Evolutionary conservation across 2,797 vertebrate species (phyloP).

Genomic region (Gephyroberyx darwinii): DNA sequence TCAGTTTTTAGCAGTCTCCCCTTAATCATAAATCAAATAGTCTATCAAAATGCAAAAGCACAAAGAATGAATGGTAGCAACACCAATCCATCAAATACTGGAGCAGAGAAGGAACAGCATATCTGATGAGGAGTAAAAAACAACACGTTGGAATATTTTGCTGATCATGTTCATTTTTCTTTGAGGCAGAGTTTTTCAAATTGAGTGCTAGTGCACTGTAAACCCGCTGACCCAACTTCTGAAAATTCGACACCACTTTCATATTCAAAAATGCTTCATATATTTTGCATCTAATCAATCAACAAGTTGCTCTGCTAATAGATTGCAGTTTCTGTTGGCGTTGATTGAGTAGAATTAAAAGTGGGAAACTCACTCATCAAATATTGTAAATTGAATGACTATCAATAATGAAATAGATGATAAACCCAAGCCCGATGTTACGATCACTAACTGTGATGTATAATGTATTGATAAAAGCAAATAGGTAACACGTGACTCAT

Average conservation of each 20-base stretch:
- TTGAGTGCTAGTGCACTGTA: constrained; percentile 3
- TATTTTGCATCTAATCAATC: constrained; percentile 57
- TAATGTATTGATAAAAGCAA: constrained; percentile 11
- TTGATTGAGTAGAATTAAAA: constrained; percentile 52
- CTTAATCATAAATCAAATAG: constrained; percentile 60
- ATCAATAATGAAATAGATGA: constrained; percentile 39
- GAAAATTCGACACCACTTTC: constrained; percentile 29
- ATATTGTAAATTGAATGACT: constrained; percentile 51
- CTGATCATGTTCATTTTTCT: constrained; percentile 55
- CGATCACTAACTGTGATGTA: constrained; percentile 23
- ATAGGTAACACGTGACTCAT: constrained; percentile 15
- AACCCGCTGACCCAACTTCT: constrained; percentile 65
- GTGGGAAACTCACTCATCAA: constrained; percentile 50
- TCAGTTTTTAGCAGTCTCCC: constrained; percentile 26
- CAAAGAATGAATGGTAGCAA: constrained; percentile 32
- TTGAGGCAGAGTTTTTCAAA: constrained; percentile 8
- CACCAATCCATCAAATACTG: constrained; percentile 59
- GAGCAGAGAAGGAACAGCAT: constrained; percentile 39
- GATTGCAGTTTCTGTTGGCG: constrained; percentile 19
- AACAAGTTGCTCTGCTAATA: constrained; percentile 45
- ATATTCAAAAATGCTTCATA: constrained; percentile 35
- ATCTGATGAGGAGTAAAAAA: constrained; percentile 53
- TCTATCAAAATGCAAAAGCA: constrained; percentile 44
- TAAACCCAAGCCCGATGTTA: constrained; percentile 25
- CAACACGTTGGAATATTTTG: constrained; percentile 45